These are phyloP conservation scores for Proteles cristata DNA, from an alignment of 2,113 vertebrate species.

Conservation along the genomic window DNA sequence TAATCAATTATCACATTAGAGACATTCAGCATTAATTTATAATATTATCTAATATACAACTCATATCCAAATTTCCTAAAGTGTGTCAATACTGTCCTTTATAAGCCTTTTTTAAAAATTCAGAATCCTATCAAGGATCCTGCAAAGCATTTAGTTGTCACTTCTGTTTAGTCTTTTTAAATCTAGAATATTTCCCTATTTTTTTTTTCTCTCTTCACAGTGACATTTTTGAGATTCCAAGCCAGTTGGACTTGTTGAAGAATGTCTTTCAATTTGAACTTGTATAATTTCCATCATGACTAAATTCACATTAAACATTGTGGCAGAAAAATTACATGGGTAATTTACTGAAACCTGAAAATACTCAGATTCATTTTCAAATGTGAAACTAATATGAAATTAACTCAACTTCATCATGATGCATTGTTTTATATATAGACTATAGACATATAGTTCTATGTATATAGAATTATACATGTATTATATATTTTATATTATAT, in stretches of 20 bases:
- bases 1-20: not conserved
- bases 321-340: not conserved
- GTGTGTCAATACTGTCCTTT: not conserved
- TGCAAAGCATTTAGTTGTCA: not conserved
- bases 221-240: not conserved
- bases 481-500: not conserved
- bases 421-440: not conserved
- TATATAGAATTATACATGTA: not conserved
- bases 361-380: not conserved
- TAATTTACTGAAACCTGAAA: not conserved
- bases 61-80: not conserved
- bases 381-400: not conserved
- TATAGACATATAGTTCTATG: not conserved
- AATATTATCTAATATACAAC: not conserved
- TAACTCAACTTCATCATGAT: not conserved
- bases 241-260: not conserved
- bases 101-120: not conserved
- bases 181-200: not conserved
- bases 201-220: not conserved
- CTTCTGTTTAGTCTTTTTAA: not conserved
- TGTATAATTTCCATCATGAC: not conserved
- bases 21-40: not conserved
- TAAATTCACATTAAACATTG: not conserved
- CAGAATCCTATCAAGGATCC: not conserved
- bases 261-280: not conserved